Conservation (phyloP, 2,888 invertebrate genomes). For the Escarpia spicata region DNA sequence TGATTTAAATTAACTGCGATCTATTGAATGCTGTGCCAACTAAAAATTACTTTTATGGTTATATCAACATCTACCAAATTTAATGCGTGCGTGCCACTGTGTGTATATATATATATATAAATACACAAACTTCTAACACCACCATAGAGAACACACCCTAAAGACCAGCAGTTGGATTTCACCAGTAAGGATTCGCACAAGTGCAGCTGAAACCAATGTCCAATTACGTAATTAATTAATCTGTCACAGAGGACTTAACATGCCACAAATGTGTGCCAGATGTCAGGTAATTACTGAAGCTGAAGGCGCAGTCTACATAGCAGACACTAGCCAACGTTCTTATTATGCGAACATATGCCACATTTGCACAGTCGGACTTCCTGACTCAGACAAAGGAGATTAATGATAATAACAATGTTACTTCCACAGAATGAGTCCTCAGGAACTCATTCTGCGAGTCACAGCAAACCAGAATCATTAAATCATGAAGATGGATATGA, state of each 20-base stretch:
- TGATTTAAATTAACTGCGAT: no score
- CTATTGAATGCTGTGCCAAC: no score
- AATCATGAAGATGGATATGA: no score
- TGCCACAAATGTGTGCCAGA: neutral
- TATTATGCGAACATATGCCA: neutral
- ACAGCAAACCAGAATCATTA: no score
- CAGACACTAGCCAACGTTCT: neutral
- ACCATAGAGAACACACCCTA: no score
- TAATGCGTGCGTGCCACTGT: no score
- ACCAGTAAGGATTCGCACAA: neutral
- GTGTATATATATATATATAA: no score
- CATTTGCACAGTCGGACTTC: neutral
- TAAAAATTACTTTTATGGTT: no score
- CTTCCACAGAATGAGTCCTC: neutral
- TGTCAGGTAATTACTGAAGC: neutral
- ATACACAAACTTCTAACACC: no score
- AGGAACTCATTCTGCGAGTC: no score
- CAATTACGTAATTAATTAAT: constrained; percentile 13
- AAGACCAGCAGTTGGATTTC: neutral
- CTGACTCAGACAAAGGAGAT: neutral
- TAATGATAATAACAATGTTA: neutral
- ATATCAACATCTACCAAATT: no score
- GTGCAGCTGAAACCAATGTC: neutral
- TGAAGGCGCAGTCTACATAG: no score
- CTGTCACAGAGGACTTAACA: neutral